Conservation (phyloP, 2,888 invertebrate genomes). For the Scaptomyza flava region DNA sequence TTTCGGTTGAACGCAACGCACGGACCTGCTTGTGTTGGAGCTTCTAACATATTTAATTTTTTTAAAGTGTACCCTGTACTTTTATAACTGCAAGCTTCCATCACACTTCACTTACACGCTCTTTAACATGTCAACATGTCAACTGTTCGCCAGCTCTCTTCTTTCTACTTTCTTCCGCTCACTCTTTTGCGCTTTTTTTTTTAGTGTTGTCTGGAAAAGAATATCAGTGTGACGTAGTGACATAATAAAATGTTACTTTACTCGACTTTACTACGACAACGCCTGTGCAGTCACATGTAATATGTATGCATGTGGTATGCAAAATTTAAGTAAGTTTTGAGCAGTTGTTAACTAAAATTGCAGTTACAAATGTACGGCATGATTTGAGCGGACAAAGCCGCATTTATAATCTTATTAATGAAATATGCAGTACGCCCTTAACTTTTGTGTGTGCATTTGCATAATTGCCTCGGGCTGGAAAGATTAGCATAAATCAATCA, state of each 20-base stretch:
- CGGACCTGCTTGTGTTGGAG: too few species aligned
- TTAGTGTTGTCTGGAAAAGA: not conserved
- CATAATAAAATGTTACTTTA: conserved; percentile 76
- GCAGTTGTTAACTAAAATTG: conserved; percentile 8
- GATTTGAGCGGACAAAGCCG: conserved; percentile 2
- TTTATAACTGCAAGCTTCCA: conserved; percentile 60
- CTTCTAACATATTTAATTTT: not conserved
- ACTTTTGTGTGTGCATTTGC: conserved; percentile 43
- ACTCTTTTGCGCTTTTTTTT: not conserved
- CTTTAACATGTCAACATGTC: conserved; percentile 78
- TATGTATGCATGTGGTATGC: not conserved
- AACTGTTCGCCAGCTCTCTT: conserved; percentile 14
- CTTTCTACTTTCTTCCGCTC: not conserved
- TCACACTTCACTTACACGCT: conserved; percentile 79
- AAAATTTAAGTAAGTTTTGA: conserved; percentile 7
- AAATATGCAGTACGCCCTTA: conserved; percentile 45
- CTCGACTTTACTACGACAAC: conserved; percentile 24
- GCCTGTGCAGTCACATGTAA: not conserved
- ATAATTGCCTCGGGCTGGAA: conserved; percentile 58
- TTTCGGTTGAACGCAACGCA: too few species aligned
- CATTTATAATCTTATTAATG: conserved; percentile 43
- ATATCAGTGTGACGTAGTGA: conserved; percentile 70
- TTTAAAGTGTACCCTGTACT: conserved; percentile 22
- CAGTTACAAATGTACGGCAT: not conserved
- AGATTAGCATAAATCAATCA: conserved; percentile 74